These are phyloP conservation scores for Gyrodactylus bullatarudis DNA, from an alignment of 1,140 invertebrate species.

Conservation along the genomic window DNA sequence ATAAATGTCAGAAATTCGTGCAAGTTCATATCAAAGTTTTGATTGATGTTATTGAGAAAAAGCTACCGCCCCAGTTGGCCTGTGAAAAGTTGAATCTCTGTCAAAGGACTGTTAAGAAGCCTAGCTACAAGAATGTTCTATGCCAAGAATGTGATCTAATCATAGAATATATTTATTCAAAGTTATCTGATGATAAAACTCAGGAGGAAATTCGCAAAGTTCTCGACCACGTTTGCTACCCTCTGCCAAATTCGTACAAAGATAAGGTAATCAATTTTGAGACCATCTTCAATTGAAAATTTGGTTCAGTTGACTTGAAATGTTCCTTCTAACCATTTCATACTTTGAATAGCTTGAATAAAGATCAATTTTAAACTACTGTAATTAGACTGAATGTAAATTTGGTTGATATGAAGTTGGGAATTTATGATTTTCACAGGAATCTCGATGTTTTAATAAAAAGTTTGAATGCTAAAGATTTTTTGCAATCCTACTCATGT, in stretches of 20 bases:
- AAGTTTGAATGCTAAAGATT: no score
- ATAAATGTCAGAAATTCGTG: background rate
- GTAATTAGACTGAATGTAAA: no score
- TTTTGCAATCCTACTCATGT: no score
- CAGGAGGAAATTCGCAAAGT: background rate
- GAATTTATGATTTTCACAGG: no score
- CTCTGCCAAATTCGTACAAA: background rate
- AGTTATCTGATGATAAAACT: background rate
- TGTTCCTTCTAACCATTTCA: no score
- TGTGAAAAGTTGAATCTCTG: background rate
- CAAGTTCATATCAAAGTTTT: background rate
- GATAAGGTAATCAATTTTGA: no score
- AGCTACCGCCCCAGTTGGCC: background rate
- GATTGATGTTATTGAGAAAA: background rate
- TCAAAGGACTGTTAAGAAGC: background rate
- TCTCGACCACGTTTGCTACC: background rate
- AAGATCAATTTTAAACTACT: no score
- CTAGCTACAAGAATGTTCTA: background rate
- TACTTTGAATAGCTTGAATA: no score
- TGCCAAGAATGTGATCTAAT: background rate
- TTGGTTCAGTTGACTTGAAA: no score
- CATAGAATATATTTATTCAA: background rate
- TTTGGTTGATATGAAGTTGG: no score
- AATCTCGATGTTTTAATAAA: no score
- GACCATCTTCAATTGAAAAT: no score